A percentile compares a stretch with the other conserved stretches of the same genome.
These are phyloP conservation scores for Parus major DNA, from an alignment of 2,113 vertebrate species.

Conservation along the genomic window DNA sequence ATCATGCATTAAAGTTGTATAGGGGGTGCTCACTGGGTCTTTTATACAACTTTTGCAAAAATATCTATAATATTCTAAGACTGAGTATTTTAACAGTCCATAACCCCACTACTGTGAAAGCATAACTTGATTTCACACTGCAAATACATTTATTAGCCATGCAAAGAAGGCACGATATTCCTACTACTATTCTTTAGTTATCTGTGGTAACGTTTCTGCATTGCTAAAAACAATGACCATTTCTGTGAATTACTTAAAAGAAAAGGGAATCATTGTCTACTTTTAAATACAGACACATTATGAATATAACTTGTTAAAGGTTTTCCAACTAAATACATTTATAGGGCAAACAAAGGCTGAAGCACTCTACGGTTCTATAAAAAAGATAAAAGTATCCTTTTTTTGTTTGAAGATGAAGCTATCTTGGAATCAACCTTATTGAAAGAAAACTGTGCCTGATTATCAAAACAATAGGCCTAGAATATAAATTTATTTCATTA, in stretches of 20 bases:
- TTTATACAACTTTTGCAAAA: background rate
- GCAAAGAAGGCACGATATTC: background rate
- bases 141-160: background rate
- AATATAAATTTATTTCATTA: background rate
- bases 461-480: background rate
- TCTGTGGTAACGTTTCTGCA: background rate
- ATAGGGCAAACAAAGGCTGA: background rate
- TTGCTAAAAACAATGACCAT: background rate
- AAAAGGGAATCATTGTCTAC: background rate
- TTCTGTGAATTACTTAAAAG: background rate
- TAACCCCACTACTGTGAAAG: background rate
- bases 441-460: background rate
- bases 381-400: background rate
- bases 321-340: background rate
- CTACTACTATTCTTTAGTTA: background rate
- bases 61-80: background rate
- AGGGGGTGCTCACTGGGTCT: rapidly evolving
- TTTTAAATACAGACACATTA: background rate
- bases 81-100: background rate
- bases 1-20: background rate
- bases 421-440: background rate
- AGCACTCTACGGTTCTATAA: rapidly evolving
- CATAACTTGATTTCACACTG: background rate
- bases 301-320: background rate
- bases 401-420: background rate